Base-by-base conservation (phyloP, 1,140 invertebrate genomes). In the Drosophila oshimai region DNA sequence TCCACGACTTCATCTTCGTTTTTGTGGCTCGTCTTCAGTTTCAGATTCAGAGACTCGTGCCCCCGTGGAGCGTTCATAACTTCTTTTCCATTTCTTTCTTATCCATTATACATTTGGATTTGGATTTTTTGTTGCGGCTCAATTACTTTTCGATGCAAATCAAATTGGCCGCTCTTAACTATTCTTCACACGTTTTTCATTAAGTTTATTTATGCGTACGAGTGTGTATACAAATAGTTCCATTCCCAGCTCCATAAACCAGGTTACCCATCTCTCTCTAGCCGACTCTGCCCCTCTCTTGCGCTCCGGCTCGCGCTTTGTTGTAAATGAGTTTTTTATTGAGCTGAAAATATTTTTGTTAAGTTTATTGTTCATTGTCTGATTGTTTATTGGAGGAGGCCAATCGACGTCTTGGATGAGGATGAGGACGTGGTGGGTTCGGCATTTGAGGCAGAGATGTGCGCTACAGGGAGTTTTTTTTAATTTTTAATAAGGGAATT, bases 61-160 rank as follows among this genome's bases (percentile, higher is more conserved):
- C 80, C 77, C 80, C 80, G 81, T 68, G 55, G 80, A 34, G 79
- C 74, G 58, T 54, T 74, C 74, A 84, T 84, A 84, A 84, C 72
- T 60, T 45, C 22, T 60, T 28, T 34, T 2, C 22, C 58, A 65
- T 67, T 67, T 67, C 44, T 65, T 31, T 28, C 6, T 28, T n/a
- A 17, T 13, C 13, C n/a, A 13, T 33, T 15, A 22, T 17, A 4
- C 7, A 13, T 12, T 7, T 15, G n/a, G n/a, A n/a, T n/a, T n/a
- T n/a, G n/a, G n/a, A n/a, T 28, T 33, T 70, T 78, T 79, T 87
- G 67, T 77, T 87, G 67, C 74, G 79, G 64, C 80, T 88, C 88
- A 90, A 90, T 90, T 90, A 90, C 84, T 90, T 81, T 90, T 81
- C 62, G 76, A 90, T 90, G 88, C 88, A 90, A 89, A 90, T 90